Evolutionary conservation across 2,888 invertebrate species (phyloP).

Genomic region (Eugnorisma glareosa): DNA sequence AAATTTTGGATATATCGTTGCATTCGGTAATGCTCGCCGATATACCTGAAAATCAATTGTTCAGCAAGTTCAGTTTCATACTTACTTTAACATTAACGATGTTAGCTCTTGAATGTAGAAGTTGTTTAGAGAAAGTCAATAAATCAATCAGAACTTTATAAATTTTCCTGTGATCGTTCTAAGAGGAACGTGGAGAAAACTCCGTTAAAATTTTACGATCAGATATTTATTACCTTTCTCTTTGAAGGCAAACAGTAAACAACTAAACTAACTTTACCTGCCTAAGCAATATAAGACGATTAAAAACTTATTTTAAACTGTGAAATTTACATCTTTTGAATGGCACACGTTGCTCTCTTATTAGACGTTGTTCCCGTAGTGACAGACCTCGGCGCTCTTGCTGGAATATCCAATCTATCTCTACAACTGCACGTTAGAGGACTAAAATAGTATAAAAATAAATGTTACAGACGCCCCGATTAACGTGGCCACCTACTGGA

Average conservation of each 20-base stretch:
- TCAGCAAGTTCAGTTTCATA: slow-evolving; percentile 14
- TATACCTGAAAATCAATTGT: slow-evolving; percentile 23
- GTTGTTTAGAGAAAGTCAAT: slow-evolving; percentile 39
- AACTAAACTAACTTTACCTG: not conserved
- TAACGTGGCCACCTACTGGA: not conserved
- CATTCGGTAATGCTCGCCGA: not conserved
- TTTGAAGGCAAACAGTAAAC: slow-evolving; percentile 6
- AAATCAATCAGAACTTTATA: slow-evolving; percentile 47
- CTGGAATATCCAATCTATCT: not conserved
- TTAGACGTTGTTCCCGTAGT: not conserved
- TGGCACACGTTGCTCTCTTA: not conserved
- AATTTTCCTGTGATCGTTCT: slow-evolving; percentile 12
- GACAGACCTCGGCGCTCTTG: not conserved
- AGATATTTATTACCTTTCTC: slow-evolving; percentile 10
- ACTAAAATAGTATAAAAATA: not conserved
- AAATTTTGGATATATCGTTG: slow-evolving; percentile 13
- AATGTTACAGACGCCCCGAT: not conserved
- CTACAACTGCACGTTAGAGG: not conserved
- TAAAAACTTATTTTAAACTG: not conserved
- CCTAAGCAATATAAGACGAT: not conserved
- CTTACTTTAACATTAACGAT: slow-evolving; percentile 19
- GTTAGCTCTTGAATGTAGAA: slow-evolving; percentile 26
- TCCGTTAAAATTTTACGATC: slow-evolving; percentile 31
- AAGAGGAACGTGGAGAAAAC: slow-evolving; percentile 21
- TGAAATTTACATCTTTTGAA: not conserved